A percentile compares a stretch with the other conserved stretches of the same genome.
Conservation (phyloP, 1,140 invertebrate genomes). For the Stenopsyche tienmushanensis region DNA sequence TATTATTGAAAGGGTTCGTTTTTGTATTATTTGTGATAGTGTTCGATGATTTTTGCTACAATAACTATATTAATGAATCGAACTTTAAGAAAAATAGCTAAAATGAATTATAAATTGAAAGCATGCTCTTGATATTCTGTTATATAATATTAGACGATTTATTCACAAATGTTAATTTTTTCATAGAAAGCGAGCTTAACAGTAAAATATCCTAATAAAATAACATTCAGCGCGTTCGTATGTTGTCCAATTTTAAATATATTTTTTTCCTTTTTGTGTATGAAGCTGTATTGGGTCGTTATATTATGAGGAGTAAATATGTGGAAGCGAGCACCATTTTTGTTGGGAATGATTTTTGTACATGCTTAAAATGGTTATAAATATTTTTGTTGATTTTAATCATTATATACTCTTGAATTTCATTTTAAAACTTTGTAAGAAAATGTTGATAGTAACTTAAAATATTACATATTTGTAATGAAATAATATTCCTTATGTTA, state of each 20-base stretch:
- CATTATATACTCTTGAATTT: not conserved
- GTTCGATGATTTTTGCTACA: constrained; percentile 26
- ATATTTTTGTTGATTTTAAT: constrained; percentile 9
- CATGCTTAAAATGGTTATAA: constrained; percentile 1
- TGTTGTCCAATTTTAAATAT: not conserved
- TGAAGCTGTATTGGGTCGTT: constrained; percentile 2
- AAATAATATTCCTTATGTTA: constrained; percentile 21
- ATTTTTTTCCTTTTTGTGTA: not conserved
- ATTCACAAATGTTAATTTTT: not conserved
- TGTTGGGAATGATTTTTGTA: constrained; percentile 13
- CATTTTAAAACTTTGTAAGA: not conserved
- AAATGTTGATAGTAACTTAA: constrained; percentile 8
- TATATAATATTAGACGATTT: not conserved
- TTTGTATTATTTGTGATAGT: constrained; percentile 21
- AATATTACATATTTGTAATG: constrained; percentile 17
- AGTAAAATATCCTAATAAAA: not conserved
- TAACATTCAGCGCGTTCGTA: not conserved
- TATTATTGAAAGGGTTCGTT: constrained; percentile 29
- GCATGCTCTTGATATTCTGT: not conserved
- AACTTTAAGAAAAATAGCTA: not conserved
- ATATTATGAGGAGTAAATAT: not conserved
- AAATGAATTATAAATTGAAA: not conserved
- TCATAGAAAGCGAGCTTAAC: not conserved
- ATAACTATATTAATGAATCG: not conserved
- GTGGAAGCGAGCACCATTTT: not conserved